Base-by-base conservation (phyloP, 2,888 invertebrate species). In the Helobdella robusta region DNA sequence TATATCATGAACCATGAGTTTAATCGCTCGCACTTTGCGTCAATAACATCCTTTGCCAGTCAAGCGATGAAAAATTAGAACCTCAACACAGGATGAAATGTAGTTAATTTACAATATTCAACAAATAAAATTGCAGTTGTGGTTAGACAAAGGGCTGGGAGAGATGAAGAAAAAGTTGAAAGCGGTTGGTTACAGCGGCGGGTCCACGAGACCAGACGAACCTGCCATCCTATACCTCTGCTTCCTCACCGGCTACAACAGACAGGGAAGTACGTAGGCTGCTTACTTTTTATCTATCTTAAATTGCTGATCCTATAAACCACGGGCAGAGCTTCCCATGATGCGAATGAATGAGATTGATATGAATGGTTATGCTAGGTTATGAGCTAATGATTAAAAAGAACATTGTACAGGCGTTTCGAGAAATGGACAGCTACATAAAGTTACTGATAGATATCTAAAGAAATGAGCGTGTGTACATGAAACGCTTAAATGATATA, bases 141-240 rank as follows among this genome's bases (percentile, higher is more conserved):
- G n/a, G 4, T n/a, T 56, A 8, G 56, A 56, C 18, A 4, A n/a
- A 1, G 32, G 32, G 56, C 8, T 30, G 28, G n/a, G n/a, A 8
- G 56, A 56, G 30, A 11, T 56, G 56, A 56, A 56, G 32, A 28
- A 56, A 32, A 56, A 56, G 32, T 30, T 56, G 8, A 56, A 56
- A 11, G 8, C 25, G 25, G 32, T 56, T 8, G 56, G 56, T 4
- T 56, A 56, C 30, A 25, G 28, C 25, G 32, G n/a, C 4, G 56
- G 32, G 15, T 25, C n/a, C 28, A 56, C 56, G 8, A 28, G 30
- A n/a, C 56, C 56, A 6, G 8, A 56, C 32, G 56, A 56, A 3
- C 56, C 56, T 2, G 56, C 56, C 1, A 56, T 32, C 56, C 28
- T 56, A 3, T 56, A 30, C 56, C n/a, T 56, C 30, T 4, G 28